Evolutionary conservation across 2,888 invertebrate genomes (phyloP), one percentile per base, ranked within the genome.

Genomic region (Synergus laeviventris): DNA sequence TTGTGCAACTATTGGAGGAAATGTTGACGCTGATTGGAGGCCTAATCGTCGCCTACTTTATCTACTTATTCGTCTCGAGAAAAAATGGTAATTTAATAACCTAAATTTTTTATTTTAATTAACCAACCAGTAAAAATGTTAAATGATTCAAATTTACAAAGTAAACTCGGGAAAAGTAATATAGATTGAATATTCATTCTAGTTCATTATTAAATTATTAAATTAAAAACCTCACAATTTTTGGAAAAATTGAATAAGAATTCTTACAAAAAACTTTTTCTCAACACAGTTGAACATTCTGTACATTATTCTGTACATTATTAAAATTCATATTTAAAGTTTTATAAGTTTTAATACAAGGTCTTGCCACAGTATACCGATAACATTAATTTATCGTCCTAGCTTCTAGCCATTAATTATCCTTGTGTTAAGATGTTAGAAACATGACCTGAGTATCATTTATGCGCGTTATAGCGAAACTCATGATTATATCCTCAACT

Each of bases 11-110:
- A 61, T 76, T 87, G 74, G 81, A 84, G 81, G 88, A 89, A 80
- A 90, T 90, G 88, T 85, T 90, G 87, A 87, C 87, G 80, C 80
- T 90, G 79, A 86, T 90, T 80, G 89, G 89, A 74, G 89, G 89
- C 73, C 80, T 90, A 70, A 84, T 89, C 84, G 78, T 90, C 81
- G 83, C 83, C 79, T 90, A 87, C 83, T 81, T 89, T 76, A 79
- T 89, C 84, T 90, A 90, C 84, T 78, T 89, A 62, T 82, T 89
- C 74, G 49, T 88, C 81, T 80, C 78, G 75, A 86, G 80, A 74
- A 85, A 84, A 81, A 76, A 90, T 88, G 90, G 90, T 90, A 90
- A 70, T 77, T 42, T 39, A 2, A 61, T 5, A 62, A 38, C 38
- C 36, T n/a, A 0, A 59, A 11, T 59, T 59, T 24, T 9, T 9